These are phyloP conservation scores for Cossypha caffra DNA, from an alignment of 2,797 vertebrate species.

Conservation along the genomic window DNA sequence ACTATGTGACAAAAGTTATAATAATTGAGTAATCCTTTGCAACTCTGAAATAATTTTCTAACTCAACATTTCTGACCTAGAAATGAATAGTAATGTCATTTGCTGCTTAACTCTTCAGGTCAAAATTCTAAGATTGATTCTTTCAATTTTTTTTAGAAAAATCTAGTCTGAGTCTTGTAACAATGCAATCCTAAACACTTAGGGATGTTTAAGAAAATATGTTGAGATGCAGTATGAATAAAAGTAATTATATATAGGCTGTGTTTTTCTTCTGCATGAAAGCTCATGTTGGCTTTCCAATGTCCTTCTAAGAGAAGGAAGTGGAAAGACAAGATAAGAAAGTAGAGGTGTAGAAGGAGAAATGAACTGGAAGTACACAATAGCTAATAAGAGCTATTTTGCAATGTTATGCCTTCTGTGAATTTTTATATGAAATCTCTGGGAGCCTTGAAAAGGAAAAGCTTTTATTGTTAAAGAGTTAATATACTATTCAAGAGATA, in stretches of 20 bases:
- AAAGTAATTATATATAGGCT: background rate
- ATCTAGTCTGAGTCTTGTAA: background rate
- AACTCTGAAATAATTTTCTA: background rate
- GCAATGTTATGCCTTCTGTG: background rate
- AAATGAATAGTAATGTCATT: background rate
- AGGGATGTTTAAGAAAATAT: background rate
- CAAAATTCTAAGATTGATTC: background rate
- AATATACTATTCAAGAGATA: background rate
- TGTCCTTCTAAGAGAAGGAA: background rate
- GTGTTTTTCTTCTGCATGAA: background rate
- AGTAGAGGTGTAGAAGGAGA: background rate
- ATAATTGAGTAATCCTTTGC: background rate
- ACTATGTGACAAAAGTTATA: background rate
- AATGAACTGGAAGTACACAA: background rate
- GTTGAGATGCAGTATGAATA: background rate
- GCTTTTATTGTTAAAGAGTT: background rate
- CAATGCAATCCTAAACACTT: background rate
- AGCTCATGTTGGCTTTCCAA: background rate
- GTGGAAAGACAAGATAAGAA: background rate
- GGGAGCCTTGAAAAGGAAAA: background rate
- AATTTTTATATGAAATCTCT: background rate
- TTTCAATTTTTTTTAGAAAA: background rate
- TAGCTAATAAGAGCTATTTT: background rate
- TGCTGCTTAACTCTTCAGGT: background rate
- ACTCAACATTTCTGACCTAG: background rate